phyloP scores from a whole-genome alignment of 2,888 invertebrate genomes.

The Netelia melanura region DNA sequence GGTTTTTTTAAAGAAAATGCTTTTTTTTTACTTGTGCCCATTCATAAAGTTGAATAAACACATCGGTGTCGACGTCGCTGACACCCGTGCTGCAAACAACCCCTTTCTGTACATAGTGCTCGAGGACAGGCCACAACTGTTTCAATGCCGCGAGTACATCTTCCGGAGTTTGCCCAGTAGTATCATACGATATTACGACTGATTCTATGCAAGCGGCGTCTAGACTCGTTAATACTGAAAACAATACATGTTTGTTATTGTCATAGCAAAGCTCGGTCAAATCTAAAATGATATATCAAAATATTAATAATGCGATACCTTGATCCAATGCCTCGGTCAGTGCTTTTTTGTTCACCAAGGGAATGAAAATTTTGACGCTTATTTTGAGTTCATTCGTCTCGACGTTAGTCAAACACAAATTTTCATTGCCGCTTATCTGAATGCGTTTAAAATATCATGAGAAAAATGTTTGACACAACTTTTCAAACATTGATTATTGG shows the following conservation, averaged over 20 bases:
- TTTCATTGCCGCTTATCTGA: constrained; percentile 75
- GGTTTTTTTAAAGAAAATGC: constrained; percentile 9
- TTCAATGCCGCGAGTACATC: constrained; percentile 86
- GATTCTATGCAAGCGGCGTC: constrained; percentile 92
- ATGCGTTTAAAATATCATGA: constrained; percentile 16
- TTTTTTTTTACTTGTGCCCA: constrained; percentile 87
- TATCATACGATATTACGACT: constrained; percentile 92
- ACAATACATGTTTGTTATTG: no score
- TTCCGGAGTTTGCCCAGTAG: constrained; percentile 79
- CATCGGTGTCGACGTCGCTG: constrained; percentile 94
- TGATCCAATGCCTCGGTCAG: constrained; percentile 91
- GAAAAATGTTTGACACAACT: neutral
- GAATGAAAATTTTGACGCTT: constrained; percentile 94
- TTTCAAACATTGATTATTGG: constrained; percentile 1
- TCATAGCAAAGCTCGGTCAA: no score
- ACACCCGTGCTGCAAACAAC: constrained; percentile 91
- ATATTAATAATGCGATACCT: constrained; percentile 85
- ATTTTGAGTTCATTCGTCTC: constrained; percentile 92
- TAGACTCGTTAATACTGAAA: constrained; percentile 90
- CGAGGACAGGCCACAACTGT: constrained; percentile 91
- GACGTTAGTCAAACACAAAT: constrained; percentile 85
- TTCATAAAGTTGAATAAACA: constrained; percentile 91
- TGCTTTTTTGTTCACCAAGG: constrained; percentile 88
- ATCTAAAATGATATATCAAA: constrained; percentile 42
- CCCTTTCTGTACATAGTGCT: constrained; percentile 89